A percentile compares a stretch with the other conserved stretches of the same genome.
phyloP scores from a whole-genome alignment of 2,113 vertebrate genomes.

The Labrus mixtus region DNA sequence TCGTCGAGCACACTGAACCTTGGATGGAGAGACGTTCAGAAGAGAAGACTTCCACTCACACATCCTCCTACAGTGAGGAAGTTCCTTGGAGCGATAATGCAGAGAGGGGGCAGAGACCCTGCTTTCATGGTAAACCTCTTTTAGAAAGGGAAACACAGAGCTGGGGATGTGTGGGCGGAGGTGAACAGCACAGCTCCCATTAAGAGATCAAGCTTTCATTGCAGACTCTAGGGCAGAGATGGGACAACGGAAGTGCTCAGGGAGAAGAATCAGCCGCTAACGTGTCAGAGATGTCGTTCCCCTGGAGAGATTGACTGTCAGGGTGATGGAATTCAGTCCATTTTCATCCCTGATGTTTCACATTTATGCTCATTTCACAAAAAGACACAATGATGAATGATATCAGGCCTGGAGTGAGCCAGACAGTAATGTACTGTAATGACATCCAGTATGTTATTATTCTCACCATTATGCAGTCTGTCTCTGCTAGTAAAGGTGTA shows the following conservation, averaged over 20 bases:
- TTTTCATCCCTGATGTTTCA: slow-evolving; percentile 43
- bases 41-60: slow-evolving; percentile 70
- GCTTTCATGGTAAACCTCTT: slow-evolving; percentile 67
- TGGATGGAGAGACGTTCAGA: slow-evolving; percentile 58
- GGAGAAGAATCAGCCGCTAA: slow-evolving; percentile 38
- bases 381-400: slow-evolving; percentile 37
- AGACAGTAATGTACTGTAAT: background rate
- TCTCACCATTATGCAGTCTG: background rate
- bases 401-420: background rate
- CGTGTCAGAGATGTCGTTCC: slow-evolving; percentile 15
- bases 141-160: slow-evolving; percentile 46
- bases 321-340: slow-evolving; percentile 43
- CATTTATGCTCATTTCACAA: slow-evolving; percentile 44
- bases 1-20: slow-evolving; percentile 62
- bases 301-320: slow-evolving; percentile 23
- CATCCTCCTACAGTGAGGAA: slow-evolving; percentile 72
- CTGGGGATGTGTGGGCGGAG: slow-evolving; percentile 39
- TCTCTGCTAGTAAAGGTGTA: background rate
- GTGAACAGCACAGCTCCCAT: slow-evolving; percentile 57
- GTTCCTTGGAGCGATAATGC: slow-evolving; percentile 65
- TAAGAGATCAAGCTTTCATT: slow-evolving; percentile 66
- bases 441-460: slow-evolving; percentile 5
- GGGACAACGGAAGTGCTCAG: slow-evolving; percentile 6
- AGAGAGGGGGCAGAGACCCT: slow-evolving; percentile 53
- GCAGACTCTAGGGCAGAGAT: slow-evolving; percentile 40